Evolutionary conservation across 2,113 vertebrate species (phyloP), one percentile per base, ranked within the genome.

Genomic region (Hymenochirus boettgeri): DNA sequence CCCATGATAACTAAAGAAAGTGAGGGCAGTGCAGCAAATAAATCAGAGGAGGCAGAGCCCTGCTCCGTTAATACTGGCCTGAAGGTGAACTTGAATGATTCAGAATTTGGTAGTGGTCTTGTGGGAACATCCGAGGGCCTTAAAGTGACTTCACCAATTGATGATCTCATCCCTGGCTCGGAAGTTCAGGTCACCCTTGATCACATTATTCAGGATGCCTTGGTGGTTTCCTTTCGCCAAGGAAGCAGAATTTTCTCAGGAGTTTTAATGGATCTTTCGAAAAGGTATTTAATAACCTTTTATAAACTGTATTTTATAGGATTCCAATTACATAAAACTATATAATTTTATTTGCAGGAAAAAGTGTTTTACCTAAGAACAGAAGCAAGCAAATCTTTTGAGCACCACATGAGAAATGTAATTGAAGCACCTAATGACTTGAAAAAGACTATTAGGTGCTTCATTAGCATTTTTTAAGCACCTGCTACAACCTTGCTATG

Each of bases 171-270:
- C 55, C 91, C 88, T 1, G 94, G 95, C 55, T 89, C 94, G 12
- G 93, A 98, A 84, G 94, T 97, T 73, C 92, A 88, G 73, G 95
- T 97, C 74, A 91, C 85, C 45, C 86, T 98, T 85, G 95, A 98
- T 70, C 96, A 97, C 86, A 93, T 98, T 77, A 97, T 98, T 72
- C 94, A 97, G 83, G 96, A 98, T 77, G 95, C 95, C 22, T 87
- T 99, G 65, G 95, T 99, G 74, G 96, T 98, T 74, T 99, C 96
- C 4, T 94, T 99, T 83, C 91, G 92, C 61, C 77, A 92, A 53
- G 95, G 95, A 26, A 91, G 94, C 79, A 91, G 92, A 80, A 83
- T 96, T 57, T 99, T 98, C 78, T 97, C 94, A 0, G 96, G 96
- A 39, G 95, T 99, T 24, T 90, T 98, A 74, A 99, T 99, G 95